Evolutionary conservation across 2,113 vertebrate genomes (phyloP), one percentile per base, ranked within the genome.

Genomic region (Fregetta grallaria): DNA sequence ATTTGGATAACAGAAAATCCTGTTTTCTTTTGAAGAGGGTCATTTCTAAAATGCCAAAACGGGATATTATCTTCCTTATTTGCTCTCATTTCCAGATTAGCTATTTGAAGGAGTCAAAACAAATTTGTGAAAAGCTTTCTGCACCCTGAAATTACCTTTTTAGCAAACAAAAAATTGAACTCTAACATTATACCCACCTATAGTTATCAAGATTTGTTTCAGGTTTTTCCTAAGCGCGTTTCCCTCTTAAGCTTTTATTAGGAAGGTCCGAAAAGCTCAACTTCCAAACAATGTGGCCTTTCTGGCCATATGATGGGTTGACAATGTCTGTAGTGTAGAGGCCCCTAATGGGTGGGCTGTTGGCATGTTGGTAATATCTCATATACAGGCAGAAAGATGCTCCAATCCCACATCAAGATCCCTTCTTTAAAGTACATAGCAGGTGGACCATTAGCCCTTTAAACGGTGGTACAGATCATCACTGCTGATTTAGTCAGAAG

Each of bases 81-180:
- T 96, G 73, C 34, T 95, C 58, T 91, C 91, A 22, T 82, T 92
- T 95, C 81, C 34, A 72, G 84, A 95, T 75, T 72, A 91, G 65
- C 23, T 89, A 17, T 89, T 87, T 92, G 89, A 96, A 34, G 25
- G 13, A 92, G 70, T 81, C 93, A 81, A 92, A 96, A 95, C 61
- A 82, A 87, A 78, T 87, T 71, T 78, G 49, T 82, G 65, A 74
- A 94, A 81, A 94, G 25, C 84, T 92, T 78, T 53, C 34, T 61
- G 23, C 0, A 3, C 68, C 70, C 66, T 96, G 87, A 75, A 96
- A 85, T 91, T 90, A 67, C 81, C 53, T 91, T 87, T 90, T 72
- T 32, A 85, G 87, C 74, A 89, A 94, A 91, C 61, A 96, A 68
- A 86, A 86, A 81, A 55, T 61, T 72, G 73, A 87, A 81, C 49